These are phyloP conservation scores for Amiota minor DNA, from an alignment of 2,888 invertebrate species.

Conservation along the genomic window DNA sequence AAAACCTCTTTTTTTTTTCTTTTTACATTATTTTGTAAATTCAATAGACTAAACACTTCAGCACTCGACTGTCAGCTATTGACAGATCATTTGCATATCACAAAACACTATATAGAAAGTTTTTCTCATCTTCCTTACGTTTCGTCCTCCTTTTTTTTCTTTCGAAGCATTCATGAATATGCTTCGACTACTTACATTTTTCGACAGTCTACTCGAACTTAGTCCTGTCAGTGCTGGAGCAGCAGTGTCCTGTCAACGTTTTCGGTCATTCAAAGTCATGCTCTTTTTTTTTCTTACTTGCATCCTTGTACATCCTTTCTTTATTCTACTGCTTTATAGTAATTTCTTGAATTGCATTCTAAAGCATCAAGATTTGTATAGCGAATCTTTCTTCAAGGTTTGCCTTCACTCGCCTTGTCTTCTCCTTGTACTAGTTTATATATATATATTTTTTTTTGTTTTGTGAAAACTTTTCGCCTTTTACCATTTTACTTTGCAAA, in stretches of 20 bases:
- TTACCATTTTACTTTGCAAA: conserved; percentile 21
- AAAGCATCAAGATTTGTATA: neutral
- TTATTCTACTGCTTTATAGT: neutral
- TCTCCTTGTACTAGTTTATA: too few species aligned
- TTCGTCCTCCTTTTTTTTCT: neutral
- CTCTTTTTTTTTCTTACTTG: neutral
- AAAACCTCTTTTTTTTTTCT: too few species aligned
- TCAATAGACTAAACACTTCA: neutral
- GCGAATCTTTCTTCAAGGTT: neutral
- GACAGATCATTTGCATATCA: conserved; percentile 17
- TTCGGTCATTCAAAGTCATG: neutral
- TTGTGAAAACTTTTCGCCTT: conserved; percentile 8
- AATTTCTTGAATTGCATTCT: neutral
- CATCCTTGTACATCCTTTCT: neutral
- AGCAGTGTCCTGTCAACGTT: too few species aligned
- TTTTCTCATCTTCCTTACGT: neutral
- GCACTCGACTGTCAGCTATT: conserved; percentile 4
- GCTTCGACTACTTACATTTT: conserved; percentile 6
- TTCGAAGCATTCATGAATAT: conserved; percentile 26
- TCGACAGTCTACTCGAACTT: conserved; percentile 23
- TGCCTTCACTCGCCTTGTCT: neutral
- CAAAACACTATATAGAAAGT: conserved; percentile 12
- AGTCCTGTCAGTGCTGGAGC: neutral
- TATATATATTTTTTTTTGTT: neutral
- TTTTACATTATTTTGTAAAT: too few species aligned